Base-by-base conservation (phyloP, 1,140 invertebrate species). In the Rhyzopertha dominica region DNA sequence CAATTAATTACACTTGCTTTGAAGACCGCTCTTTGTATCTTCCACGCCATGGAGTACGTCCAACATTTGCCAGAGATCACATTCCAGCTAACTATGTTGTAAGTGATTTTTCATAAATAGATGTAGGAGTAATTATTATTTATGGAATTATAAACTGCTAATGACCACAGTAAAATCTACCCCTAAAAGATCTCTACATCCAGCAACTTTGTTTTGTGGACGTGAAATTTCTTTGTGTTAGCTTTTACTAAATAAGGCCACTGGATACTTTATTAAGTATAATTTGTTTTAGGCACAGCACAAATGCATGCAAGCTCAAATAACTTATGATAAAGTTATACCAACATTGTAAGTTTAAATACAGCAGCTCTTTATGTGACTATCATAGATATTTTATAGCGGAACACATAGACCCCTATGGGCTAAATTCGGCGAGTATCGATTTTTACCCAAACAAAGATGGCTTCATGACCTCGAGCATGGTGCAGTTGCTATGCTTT, bases 401-500 rank as follows among this genome's bases (percentile, higher is more conserved):
- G 89, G 88, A 23, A 65, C 77, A 20, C 88, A 90, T 67, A 76
- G 89, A 53, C 85, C 87, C 17, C 65, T 88, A 8, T 90, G 88
- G 80, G 80, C 88, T 7, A 69, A 75, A 30, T 94, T 85, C 68
- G 90, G 90, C 25, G 84, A 87, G 65, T 93, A 93, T 62, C 74
- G 69, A 40, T 93, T 82, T 68, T 44, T 92, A 25, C 90, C 90
- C 5, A 74, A 68, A 36, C 88, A 94, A 63, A 69, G 90, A 54
- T 94, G 88, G 85, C 49, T 93, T 5, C 87, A 91, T 57, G 90
- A 77, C 66, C 68, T 93, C 22, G 89, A 92, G 76, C 89, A 93
- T 66, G 90, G 90, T 38, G 82, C 81, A 3, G 72, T 93, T 25
- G 84, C 89, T 1, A 82, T 91, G 76, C 65, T 94, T 5, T 92